Conservation (phyloP, 2,888 invertebrate species). For the Chromoteleia sp. region DNA sequence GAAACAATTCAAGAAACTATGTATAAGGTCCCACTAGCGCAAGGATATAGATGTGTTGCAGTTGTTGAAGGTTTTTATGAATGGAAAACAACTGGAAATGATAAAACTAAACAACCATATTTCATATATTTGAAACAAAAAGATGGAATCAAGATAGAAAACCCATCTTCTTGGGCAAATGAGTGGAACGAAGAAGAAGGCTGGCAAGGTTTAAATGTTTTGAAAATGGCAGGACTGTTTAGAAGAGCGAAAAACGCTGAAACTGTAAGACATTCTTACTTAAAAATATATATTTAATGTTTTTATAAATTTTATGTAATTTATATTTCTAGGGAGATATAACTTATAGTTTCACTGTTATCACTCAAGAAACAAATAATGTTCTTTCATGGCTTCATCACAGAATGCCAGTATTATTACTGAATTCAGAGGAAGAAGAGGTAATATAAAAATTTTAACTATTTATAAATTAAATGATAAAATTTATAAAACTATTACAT, state of each 20-base stretch:
- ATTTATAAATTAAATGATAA: no score
- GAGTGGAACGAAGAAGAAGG: conserved; percentile 85
- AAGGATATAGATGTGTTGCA: conserved; percentile 91
- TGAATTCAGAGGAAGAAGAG: conserved; percentile 88
- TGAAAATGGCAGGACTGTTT: conserved; percentile 92
- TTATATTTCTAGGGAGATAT: conserved; percentile 84
- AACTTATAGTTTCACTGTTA: conserved; percentile 90
- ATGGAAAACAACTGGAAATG: conserved; percentile 87
- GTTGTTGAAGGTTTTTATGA: conserved; percentile 93
- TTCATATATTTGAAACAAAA: conserved; percentile 89
- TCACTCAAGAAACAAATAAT: conserved; percentile 91
- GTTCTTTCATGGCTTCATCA: conserved; percentile 91
- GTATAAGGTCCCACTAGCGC: conserved; percentile 85
- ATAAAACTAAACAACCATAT: conserved; percentile 89
- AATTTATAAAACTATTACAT: no score
- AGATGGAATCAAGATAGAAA: conserved; percentile 86
- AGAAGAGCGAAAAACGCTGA: conserved; percentile 87
- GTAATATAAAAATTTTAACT: conserved; percentile 76
- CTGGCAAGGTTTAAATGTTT: conserved; percentile 88
- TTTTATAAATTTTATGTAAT: no score
- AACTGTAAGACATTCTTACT: conserved; percentile 36
- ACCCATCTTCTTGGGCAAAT: conserved; percentile 86
- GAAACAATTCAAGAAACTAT: conserved; percentile 87
- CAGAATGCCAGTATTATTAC: conserved; percentile 92
- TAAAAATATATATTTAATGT: conserved; percentile 16